Evolutionary conservation across 2,113 vertebrate genomes (phyloP), one percentile per base, ranked within the genome.

Genomic region (Nannospalax galili): DNA sequence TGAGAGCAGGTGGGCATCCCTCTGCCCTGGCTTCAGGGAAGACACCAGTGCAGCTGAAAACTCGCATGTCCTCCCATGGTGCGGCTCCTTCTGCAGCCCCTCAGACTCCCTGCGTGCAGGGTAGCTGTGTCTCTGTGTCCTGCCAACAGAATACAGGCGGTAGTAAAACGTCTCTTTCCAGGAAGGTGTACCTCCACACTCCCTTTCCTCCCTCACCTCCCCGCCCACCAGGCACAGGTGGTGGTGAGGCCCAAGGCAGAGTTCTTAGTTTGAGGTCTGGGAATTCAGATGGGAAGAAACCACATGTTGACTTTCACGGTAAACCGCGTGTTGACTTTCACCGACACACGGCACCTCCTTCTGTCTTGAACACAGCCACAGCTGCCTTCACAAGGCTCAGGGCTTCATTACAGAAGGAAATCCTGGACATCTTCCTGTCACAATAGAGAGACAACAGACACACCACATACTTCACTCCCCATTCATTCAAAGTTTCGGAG

Each of bases 391-490:
- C 7, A 28, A 7, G 16, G 42, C 90, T 35, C 32, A 10, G 1
- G 32, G 87, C 37, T 78, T 45, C 0, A 12, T 24, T 62, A 19
- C 35, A 72, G 14, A 26, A 32, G n/a, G n/a, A 45, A 45, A 30
- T 30, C 60, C 35, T n/a, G 15, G 32, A 24, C 16, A 14, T 3
- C 42, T 32, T 9, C 48, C 3, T 15, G 4, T 60, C 48, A 16
- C 45, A 19, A n/a, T n/a, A 5, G 32, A 65, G 81, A 20, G 40
- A 48, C 16, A 3, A 10, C 32, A 30, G 37, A 22, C 1, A 7
- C 0, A 2, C 3, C 28, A 4, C 1, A 26, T 19, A 1, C 26
- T 10, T 24, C 28, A 42, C 12, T 42, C 20, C 77, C 67, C 19
- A 24, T 35, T 75, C 35, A 65, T 35, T 42, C 58, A n/a, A 5